These are phyloP conservation scores for Aphrocallistes beatrix DNA, from an alignment of 37 sponge, comb jelly and placozoan species.

Conservation along the genomic window DNA sequence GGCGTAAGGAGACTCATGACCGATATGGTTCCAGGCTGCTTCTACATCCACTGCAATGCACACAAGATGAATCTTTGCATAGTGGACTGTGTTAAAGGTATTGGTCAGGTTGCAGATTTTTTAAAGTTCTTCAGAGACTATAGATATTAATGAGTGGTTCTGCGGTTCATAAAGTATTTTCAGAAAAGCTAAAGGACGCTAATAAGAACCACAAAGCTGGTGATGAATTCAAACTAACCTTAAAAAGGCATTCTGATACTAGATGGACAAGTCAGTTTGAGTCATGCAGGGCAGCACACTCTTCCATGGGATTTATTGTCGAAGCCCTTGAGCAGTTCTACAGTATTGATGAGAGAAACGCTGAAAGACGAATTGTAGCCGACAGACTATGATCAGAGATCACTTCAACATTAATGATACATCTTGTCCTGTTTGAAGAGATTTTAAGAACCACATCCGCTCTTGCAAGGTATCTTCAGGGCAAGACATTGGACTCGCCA, in stretches of 20 bases:
- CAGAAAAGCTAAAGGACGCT: background rate
- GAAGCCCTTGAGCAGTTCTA: background rate
- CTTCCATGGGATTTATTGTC: background rate
- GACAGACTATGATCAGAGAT: background rate
- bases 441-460: background rate
- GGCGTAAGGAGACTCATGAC: background rate
- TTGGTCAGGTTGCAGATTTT: too few species aligned
- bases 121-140: background rate
- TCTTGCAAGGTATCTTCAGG: background rate
- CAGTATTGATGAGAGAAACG: too few species aligned
- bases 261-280: too few species aligned
- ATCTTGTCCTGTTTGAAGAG: background rate
- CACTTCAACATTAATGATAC: background rate
- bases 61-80: background rate
- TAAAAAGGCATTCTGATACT: too few species aligned
- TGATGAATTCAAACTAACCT: background rate
- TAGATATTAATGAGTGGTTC: background rate
- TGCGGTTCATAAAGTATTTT: background rate
- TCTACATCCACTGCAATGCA: background rate
- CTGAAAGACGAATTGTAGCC: too few species aligned
- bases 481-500: too few species aligned
- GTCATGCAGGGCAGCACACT: background rate
- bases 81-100: too few species aligned
- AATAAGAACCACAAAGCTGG: background rate
- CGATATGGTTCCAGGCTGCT: background rate